These are phyloP conservation scores for Florisuga fusca DNA, from an alignment of 2,797 vertebrate species.

Conservation along the genomic window DNA sequence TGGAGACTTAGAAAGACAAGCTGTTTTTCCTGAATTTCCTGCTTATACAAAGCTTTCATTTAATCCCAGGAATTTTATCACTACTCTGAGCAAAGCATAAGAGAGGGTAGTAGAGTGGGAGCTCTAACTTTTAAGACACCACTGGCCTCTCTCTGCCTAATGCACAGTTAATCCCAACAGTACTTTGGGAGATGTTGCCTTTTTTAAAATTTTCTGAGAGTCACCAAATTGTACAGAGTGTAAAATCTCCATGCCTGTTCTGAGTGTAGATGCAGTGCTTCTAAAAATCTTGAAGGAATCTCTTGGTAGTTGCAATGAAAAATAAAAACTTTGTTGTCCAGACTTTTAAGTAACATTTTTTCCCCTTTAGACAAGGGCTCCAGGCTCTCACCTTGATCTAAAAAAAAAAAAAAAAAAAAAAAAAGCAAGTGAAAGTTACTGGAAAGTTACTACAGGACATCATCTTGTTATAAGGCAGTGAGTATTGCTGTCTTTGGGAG, in stretches of 20 bases:
- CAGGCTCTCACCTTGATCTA: background rate
- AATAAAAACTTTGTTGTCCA: background rate
- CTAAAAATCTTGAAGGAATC: background rate
- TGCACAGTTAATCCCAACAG: background rate
- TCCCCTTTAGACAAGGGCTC: background rate
- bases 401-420: no score
- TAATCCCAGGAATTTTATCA: slow-evolving; percentile 27
- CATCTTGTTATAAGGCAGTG: background rate
- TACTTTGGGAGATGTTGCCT: background rate
- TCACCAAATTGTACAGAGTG: background rate
- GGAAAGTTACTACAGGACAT: background rate
- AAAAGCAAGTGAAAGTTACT: background rate
- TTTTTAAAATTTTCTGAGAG: background rate
- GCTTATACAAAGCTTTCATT: slow-evolving; percentile 50
- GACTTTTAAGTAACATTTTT: background rate
- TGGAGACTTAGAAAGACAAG: slow-evolving; percentile 28
- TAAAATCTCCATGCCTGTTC: background rate
- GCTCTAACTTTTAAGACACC: background rate
- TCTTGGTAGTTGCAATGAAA: background rate
- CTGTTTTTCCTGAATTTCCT: slow-evolving; percentile 49
- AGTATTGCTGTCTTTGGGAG: background rate
- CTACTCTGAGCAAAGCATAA: background rate
- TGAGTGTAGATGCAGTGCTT: background rate
- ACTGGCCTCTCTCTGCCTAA: background rate
- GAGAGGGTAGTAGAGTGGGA: background rate